These are phyloP conservation scores for Galeopsomyia nigrocyanea DNA, from an alignment of 2,888 invertebrate genomes.

Conservation along the genomic window DNA sequence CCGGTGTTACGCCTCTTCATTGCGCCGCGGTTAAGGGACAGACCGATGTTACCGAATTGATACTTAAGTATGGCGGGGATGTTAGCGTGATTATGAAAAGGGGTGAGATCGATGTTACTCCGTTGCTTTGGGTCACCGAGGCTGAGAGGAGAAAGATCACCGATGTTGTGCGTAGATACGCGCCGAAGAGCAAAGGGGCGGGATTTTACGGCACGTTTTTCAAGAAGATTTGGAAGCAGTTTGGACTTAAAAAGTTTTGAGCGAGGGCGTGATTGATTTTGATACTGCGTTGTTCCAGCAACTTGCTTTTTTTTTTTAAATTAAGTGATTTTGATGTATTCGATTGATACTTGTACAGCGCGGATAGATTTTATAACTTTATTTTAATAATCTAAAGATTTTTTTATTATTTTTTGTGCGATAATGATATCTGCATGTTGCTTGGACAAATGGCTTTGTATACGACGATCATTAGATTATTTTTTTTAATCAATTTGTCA, in stretches of 20 bases:
- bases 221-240: conserved; percentile 17
- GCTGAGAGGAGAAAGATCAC: conserved; percentile 23
- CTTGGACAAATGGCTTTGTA: no score
- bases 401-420: no score
- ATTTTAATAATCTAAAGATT: no score
- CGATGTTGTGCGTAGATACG: conserved; percentile 27
- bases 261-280: no score
- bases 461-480: no score
- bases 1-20: conserved; percentile 39
- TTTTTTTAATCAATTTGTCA: no score
- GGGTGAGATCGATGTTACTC: conserved; percentile 39
- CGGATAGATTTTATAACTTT: no score
- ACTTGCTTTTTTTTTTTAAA: neutral
- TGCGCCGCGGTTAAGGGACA: conserved; percentile 34
- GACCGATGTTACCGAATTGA: conserved; percentile 30
- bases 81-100: conserved; percentile 28
- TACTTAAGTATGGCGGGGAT: conserved; percentile 26
- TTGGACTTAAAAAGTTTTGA: no score
- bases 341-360: no score
- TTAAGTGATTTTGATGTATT: neutral
- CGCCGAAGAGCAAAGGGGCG: neutral
- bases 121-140: conserved; percentile 39
- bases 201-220: conserved; percentile 13
- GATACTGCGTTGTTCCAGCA: no score
- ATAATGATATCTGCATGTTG: no score